These are phyloP conservation scores for Thereva nobilitata DNA, from an alignment of 2,888 invertebrate genomes.

Conservation along the genomic window DNA sequence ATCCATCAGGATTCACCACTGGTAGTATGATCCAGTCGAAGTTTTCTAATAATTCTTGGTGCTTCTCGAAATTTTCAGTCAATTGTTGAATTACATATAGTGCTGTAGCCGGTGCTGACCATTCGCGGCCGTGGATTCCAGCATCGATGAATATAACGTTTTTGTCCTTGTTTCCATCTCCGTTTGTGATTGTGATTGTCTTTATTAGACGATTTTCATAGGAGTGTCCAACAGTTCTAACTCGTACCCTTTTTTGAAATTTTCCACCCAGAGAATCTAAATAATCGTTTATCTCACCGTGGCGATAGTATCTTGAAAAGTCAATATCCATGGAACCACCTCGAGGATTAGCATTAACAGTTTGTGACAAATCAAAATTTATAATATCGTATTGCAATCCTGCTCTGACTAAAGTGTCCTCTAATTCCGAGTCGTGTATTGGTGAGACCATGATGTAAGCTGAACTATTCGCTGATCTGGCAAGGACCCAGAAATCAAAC, in stretches of 20 bases:
- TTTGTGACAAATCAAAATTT: conserved; percentile 47
- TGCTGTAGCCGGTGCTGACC: conserved; percentile 67
- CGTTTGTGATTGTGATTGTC: conserved; percentile 65
- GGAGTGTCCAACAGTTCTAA: conserved; percentile 64
- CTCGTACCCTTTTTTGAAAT: conserved; percentile 61
- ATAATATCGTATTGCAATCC: conserved; percentile 44
- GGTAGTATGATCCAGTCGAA: conserved; percentile 71
- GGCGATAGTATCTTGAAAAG: conserved; percentile 27
- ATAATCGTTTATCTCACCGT: conserved; percentile 60
- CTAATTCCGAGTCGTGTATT: conserved; percentile 44
- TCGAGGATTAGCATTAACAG: conserved; percentile 40
- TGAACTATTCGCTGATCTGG: conserved; percentile 44
- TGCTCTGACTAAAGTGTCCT: conserved; percentile 41
- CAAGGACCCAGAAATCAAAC: conserved; percentile 49
- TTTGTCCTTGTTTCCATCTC: conserved; percentile 58
- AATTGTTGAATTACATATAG: conserved; percentile 65
- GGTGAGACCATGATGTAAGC: conserved; percentile 50
- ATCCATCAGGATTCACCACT: conserved; percentile 73
- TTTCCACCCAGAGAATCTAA: conserved; percentile 58
- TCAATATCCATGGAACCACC: not conserved
- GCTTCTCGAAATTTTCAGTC: conserved; percentile 58
- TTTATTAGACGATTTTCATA: conserved; percentile 64
- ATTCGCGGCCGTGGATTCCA: conserved; percentile 69
- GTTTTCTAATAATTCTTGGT: conserved; percentile 60
- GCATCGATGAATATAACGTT: conserved; percentile 62